Base-by-base conservation (phyloP, 2,888 invertebrate genomes). In the Aporophyla nigra region DNA sequence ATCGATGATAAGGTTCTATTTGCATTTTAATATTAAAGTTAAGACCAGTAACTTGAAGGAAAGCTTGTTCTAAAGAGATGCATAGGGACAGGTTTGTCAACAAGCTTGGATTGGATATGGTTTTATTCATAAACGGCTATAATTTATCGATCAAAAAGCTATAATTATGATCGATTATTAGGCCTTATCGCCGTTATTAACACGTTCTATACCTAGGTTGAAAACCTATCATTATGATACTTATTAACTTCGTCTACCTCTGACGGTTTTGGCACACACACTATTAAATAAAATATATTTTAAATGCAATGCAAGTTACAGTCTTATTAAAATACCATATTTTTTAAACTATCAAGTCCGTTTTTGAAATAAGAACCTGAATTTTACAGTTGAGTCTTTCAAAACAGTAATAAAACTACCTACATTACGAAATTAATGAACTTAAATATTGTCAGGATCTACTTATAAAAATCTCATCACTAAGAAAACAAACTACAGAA, bases 1-100 rank as follows among this genome's bases (percentile, higher is more conserved):
- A 77, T 74, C 69, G 71, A 69, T 53, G 51, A 67, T 56, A 16
- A 43, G 58, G 54, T 5, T 59, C 0, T 66, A 72, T 82, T 82
- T 83, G 59, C 65, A 83, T 82, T 61, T 56, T 66, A 43, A 43
- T 63, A 33, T 71, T 49, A 65, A 10, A 51, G n/a, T n/a, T 33
- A 67, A 46, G 9, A 74, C 54, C 40, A 51, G 65, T 72, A 67
- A 9, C 5, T 65, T 1, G 6, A 33, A 24, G 3, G 10, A 63
- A 63, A 43, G 51, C 43, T 14, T 9, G 16, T 14, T n/a, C 0
- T 0, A 19, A 16, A 33, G 33, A 49, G 40, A 19, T 63, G 9
- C 4, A 61, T n/a, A 27, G 14, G 21, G 6, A 46, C 51, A 43
- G 43, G 56, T 71, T 21, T 46, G n/a, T 61, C 21, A 51, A 62